Evolutionary conservation across 2,888 invertebrate genomes (phyloP), one percentile per base, ranked within the genome.

Genomic region (Gerosis bhagava): DNA sequence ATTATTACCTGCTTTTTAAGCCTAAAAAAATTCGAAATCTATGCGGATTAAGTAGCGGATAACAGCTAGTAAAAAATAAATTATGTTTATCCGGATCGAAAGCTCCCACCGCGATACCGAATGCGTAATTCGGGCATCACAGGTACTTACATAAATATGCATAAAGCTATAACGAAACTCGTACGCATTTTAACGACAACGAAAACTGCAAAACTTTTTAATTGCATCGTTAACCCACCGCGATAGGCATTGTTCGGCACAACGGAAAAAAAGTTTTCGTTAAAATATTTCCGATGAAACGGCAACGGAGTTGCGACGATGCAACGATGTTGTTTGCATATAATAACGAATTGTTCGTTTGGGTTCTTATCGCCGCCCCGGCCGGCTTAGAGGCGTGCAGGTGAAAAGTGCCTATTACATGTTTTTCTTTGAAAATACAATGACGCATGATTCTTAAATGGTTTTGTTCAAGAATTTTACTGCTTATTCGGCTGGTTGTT

Each of bases 61-160:
- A n/a, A n/a, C n/a, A n/a, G n/a, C n/a, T n/a, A n/a, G n/a, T n/a
- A n/a, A n/a, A 19, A 19, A 19, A 19, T 19, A 5, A 5, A 19
- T 19, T 19, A 16, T 19, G 19, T 21, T 15, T 29, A 15, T 13
- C 16, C 8, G 3, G 10, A 24, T 5, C 11, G 32, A 24, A 24
- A 11, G 11, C 31, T 24, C 31, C 31, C 24, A 8, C 24, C 21
- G 21, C 21, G 3, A 5, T n/a, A 10, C 11, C 3, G 3, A 13
- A 19, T 22, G 2, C 21, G 40, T 11, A 22, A 29, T 29, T 21
- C 28, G 21, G 15, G 15, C 7, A 31, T 10, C n/a, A 8, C 19
- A 11, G 10, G n/a, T n/a, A n/a, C n/a, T n/a, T n/a, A n/a, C 56
- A 62, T 62, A 59, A 58, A 62, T 62, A 60, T 61, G 54, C 60